phyloP scores from a whole-genome alignment of 2,113 vertebrate species.

The Mus pahari region DNA sequence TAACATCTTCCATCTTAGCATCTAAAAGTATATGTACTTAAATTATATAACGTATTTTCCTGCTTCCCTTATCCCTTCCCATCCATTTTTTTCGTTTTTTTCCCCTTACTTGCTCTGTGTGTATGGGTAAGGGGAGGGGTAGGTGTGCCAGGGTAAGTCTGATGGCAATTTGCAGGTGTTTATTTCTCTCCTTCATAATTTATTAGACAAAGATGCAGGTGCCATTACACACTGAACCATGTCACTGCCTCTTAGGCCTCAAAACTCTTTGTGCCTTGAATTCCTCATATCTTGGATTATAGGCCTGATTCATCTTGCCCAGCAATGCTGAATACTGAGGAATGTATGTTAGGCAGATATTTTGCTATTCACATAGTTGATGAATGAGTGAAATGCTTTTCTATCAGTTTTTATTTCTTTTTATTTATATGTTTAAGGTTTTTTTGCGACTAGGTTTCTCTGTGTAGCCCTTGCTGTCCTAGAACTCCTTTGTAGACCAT shows the following conservation, averaged over 20 bases:
- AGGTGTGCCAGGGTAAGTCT: not conserved
- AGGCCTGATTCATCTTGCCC: not conserved
- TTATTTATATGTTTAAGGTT: not conserved
- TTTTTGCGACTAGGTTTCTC: not conserved
- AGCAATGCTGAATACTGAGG: not conserved
- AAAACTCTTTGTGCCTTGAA: not conserved
- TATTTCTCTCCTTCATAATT: not conserved
- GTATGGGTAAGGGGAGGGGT: accelerated
- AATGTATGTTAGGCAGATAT: not conserved
- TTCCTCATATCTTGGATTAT: not conserved
- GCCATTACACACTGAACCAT: not conserved
- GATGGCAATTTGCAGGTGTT: not conserved
- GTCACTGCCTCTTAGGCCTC: not conserved
- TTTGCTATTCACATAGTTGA: not conserved
- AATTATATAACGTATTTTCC: not conserved
- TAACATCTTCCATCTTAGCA: not conserved
- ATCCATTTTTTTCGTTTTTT: not conserved
- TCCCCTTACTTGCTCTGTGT: not conserved
- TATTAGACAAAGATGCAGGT: not conserved
- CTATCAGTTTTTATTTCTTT: not conserved
- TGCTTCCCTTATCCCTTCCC: not conserved
- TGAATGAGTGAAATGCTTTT: slow-evolving; percentile 51
- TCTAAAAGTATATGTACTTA: not conserved
- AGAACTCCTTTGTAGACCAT: not conserved
- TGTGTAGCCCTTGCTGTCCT: not conserved